These are phyloP conservation scores for Erebia aethiops DNA, from an alignment of 2,888 invertebrate genomes.

Conservation along the genomic window DNA sequence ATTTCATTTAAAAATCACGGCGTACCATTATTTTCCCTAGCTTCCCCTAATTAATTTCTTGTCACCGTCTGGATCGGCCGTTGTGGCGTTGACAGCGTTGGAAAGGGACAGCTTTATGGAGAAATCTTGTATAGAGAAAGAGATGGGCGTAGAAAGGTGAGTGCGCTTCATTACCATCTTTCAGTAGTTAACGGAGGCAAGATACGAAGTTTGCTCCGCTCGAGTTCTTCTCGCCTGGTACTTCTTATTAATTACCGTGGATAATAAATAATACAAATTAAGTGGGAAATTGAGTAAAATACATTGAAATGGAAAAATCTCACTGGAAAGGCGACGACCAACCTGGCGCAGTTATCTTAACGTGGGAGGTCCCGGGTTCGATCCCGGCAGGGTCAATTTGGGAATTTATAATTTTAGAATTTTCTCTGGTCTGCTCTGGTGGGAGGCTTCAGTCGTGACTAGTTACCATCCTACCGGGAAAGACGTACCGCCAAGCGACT, in stretches of 20 bases:
- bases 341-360: too few relatives aligned
- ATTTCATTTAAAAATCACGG: constrained; percentile 82
- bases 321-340: too few relatives aligned
- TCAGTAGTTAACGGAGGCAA: constrained; percentile 74
- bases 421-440: too few relatives aligned
- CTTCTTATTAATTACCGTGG: constrained; percentile 69
- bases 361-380: too few relatives aligned
- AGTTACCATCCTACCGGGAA: too few relatives aligned
- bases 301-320: background rate
- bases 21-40: constrained; percentile 78
- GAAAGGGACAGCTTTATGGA: constrained; percentile 51
- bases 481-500: too few relatives aligned
- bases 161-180: constrained; percentile 79
- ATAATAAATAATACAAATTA: constrained; percentile 54
- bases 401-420: too few relatives aligned
- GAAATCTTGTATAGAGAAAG: constrained; percentile 42
- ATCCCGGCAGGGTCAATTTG: too few relatives aligned
- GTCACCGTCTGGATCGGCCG: constrained; percentile 79
- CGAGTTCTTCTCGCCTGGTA: constrained; percentile 69
- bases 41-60: constrained; percentile 82
- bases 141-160: constrained; percentile 66
- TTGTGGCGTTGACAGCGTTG: constrained; percentile 74
- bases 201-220: constrained; percentile 72
- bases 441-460: too few relatives aligned
- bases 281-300: constrained; percentile 33